Evolutionary conservation across 2,888 invertebrate genomes (phyloP).

Genomic region (Baccha elongata): DNA sequence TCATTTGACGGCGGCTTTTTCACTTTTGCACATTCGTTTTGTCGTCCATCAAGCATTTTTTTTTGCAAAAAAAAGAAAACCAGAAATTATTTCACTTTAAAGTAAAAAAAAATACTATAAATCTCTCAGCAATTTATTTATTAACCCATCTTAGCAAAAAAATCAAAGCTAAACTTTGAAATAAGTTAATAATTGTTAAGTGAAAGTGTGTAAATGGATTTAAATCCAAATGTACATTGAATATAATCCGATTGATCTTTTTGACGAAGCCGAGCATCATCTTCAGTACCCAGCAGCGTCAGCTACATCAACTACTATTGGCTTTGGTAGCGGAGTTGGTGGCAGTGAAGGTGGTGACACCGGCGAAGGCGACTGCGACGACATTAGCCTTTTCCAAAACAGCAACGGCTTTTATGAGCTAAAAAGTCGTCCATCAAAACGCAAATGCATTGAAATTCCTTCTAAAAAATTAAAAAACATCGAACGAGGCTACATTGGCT

Average conservation of each 20-base stretch:
- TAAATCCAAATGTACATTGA: constrained; percentile 70
- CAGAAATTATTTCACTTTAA: constrained; percentile 16
- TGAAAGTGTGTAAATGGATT: constrained; percentile 65
- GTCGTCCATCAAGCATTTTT: constrained; percentile 17
- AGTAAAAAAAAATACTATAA: not conserved
- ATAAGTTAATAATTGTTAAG: not conserved
- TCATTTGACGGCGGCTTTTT: constrained; percentile 72
- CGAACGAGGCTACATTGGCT: constrained; percentile 23
- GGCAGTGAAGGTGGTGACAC: constrained; percentile 37
- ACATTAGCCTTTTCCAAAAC: constrained; percentile 24
- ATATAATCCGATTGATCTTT: constrained; percentile 62
- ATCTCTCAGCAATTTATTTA: too few relatives aligned
- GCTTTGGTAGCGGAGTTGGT: constrained; percentile 33
- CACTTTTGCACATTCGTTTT: constrained; percentile 36
- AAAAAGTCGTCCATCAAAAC: constrained; percentile 37
- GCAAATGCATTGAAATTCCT: constrained; percentile 62
- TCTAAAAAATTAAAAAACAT: constrained; percentile 26
- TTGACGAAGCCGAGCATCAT: constrained; percentile 65
- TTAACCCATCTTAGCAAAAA: not conserved
- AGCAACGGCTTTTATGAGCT: constrained; percentile 38
- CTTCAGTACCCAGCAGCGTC: constrained; percentile 41
- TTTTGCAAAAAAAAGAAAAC: constrained; percentile 44
- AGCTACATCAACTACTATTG: constrained; percentile 39
- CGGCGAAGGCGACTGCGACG: not conserved
- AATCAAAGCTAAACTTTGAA: not conserved